These are phyloP conservation scores for Apteryx owenii DNA, from an alignment of 2,113 vertebrate species.

Conservation along the genomic window DNA sequence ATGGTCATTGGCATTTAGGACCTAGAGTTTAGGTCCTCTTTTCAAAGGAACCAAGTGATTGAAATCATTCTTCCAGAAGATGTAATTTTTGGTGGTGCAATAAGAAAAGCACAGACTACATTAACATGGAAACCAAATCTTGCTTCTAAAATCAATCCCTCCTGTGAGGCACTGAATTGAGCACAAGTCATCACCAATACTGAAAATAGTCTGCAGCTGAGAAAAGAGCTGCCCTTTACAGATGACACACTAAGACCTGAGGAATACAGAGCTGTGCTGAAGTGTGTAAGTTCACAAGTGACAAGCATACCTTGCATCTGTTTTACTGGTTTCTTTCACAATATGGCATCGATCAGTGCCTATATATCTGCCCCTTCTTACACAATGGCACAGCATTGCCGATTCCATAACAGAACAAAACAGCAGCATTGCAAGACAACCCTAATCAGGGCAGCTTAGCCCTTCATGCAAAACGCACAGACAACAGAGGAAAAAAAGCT, in stretches of 20 bases:
- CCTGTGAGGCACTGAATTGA: background rate
- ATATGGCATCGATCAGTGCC: background rate
- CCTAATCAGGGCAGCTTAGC: background rate
- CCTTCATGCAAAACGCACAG: background rate
- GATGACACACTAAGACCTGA: accelerated
- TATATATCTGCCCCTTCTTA: background rate
- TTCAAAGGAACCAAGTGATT: background rate
- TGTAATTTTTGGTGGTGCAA: background rate
- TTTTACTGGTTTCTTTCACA: background rate
- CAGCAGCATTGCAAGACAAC: background rate
- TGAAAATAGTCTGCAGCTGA: background rate
- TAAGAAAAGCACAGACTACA: background rate
- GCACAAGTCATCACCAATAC: background rate
- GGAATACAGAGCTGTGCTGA: background rate
- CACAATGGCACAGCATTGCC: background rate
- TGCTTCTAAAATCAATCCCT: background rate
- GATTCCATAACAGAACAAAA: background rate
- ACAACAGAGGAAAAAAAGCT: background rate
- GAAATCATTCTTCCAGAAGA: background rate
- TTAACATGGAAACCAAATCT: background rate
- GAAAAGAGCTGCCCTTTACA: background rate
- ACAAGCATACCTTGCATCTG: background rate
- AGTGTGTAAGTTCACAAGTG: accelerated
- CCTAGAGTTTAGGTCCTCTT: background rate
- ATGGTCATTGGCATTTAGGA: accelerated